Evolutionary conservation across 2,113 vertebrate genomes (phyloP), one percentile per base, ranked within the genome.

Genomic region (Alethe diademata): DNA sequence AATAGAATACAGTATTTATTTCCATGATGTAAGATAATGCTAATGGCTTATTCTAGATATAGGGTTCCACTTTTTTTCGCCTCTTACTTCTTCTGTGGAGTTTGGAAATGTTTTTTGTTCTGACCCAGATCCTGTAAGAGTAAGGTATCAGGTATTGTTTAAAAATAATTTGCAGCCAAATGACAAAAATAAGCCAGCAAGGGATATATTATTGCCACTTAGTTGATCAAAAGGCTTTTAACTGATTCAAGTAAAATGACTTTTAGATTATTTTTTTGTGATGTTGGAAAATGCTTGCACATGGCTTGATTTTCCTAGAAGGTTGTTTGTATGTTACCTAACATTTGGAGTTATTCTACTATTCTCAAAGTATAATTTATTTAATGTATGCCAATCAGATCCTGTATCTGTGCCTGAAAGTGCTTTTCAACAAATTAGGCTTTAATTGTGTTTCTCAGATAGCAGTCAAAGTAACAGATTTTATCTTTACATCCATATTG

Each of bases 361-460:
- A 0, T 78, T 91, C 40, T 45, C 50, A 79, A 94, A 83, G 33
- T 70, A 29, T 76, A 42, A 54, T 88, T 73, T 73, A 45, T 82
- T 72, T 85, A 93, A 56, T 93, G 35, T 2, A 3, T 62, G 50
- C 53, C 75, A 29, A 33, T 90, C 54, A 88, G n/a, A 53, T 93
- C 42, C 51, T 74, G 9, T 67, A 19, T 40, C n/a, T 78, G 14
- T 75, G 20, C 28, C 19, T 90, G 64, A 67, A 84, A 81, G 40
- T 72, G 40, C 85, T 90, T 96, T 92, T 93, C n/a, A 36, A 29
- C 40, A 86, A 88, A 82, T 69, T 73, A 94, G 36, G 13, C 62
- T 93, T 90, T 89, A 91, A 78, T 70, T 78, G 51, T 92, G 38
- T 72, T 94, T 90, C 48, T 48, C 48, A 78, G 48, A 29, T 65